Evolutionary conservation across 2,888 invertebrate genomes (phyloP).

Genomic region (Temnothorax rugatulus): DNA sequence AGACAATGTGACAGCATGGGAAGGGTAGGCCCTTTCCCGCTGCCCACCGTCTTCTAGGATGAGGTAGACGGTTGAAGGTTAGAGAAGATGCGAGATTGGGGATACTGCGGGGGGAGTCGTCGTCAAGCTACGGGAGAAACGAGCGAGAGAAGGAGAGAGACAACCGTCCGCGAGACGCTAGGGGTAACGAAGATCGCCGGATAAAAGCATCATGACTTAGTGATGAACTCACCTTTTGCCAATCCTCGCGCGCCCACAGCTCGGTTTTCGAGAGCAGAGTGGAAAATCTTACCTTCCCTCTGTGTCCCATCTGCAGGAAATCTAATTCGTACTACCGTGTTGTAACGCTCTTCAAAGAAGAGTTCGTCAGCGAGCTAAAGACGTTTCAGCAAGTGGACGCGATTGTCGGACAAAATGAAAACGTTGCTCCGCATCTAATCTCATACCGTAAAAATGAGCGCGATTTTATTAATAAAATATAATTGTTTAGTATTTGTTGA

Average conservation of each 20-base stretch:
- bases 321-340: slow-evolving; percentile 51
- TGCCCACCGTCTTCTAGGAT: slow-evolving; percentile 13
- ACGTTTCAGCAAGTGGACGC: slow-evolving; percentile 44
- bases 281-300: slow-evolving; percentile 22
- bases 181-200: slow-evolving; percentile 77
- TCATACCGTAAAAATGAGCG: background rate
- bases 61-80: slow-evolving; percentile 2
- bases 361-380: slow-evolving; percentile 41
- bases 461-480: background rate
- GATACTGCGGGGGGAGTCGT: slow-evolving; percentile 2
- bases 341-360: slow-evolving; percentile 53
- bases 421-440: slow-evolving; percentile 5
- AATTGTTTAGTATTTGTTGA: background rate
- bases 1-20: slow-evolving; percentile 34
- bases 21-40: background rate
- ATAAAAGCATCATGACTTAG: slow-evolving; percentile 86
- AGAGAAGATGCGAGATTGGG: slow-evolving; percentile 47
- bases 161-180: slow-evolving; percentile 51
- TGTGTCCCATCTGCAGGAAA: slow-evolving; percentile 39
- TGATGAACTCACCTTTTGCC: slow-evolving; percentile 81
- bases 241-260: slow-evolving; percentile 56
- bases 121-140: background rate
- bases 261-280: slow-evolving; percentile 26
- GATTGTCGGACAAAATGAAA: slow-evolving; percentile 13
- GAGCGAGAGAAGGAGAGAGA: slow-evolving; percentile 29